These are phyloP conservation scores for Parelbella ahira DNA, from an alignment of 2,888 invertebrate genomes.

Conservation along the genomic window DNA sequence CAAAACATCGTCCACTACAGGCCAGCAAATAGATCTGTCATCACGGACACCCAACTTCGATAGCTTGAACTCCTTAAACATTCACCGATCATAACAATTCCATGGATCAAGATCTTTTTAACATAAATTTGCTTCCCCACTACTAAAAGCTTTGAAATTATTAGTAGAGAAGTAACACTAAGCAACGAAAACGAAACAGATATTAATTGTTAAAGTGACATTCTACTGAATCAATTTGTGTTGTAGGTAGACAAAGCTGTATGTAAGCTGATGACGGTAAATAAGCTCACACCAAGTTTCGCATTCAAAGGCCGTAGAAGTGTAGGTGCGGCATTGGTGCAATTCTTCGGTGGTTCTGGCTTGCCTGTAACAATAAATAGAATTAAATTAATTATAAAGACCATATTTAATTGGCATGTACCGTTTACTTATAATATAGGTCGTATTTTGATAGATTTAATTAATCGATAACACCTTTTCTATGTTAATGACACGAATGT, in stretches of 20 bases:
- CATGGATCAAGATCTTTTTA: slow-evolving; percentile 4
- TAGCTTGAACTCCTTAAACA: neutral
- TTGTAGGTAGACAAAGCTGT: slow-evolving; percentile 51
- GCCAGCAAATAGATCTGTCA: slow-evolving; percentile 1
- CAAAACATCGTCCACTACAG: neutral
- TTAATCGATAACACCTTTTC: too few relatives aligned
- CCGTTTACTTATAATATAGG: too few relatives aligned
- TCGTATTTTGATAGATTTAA: too few relatives aligned
- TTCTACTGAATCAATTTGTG: slow-evolving; percentile 30
- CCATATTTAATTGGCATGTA: too few relatives aligned
- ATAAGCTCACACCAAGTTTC: slow-evolving; percentile 31
- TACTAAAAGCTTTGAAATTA: slow-evolving; percentile 28
- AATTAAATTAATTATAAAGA: too few relatives aligned
- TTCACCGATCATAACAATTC: neutral
- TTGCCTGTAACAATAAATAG: slow-evolving; percentile 50
- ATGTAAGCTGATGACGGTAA: slow-evolving; percentile 33
- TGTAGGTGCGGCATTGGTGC: slow-evolving; percentile 52
- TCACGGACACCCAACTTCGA: neutral
- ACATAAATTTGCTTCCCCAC: slow-evolving; percentile 2
- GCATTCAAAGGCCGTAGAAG: slow-evolving; percentile 34
- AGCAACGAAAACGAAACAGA: slow-evolving; percentile 10
- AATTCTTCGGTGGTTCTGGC: slow-evolving; percentile 64
- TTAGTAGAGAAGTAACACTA: slow-evolving; percentile 15
- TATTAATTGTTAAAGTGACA: slow-evolving; percentile 3
- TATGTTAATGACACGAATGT: too few relatives aligned